Conservation (phyloP, 1,140 invertebrate species). For the Magallana ariakensis region DNA sequence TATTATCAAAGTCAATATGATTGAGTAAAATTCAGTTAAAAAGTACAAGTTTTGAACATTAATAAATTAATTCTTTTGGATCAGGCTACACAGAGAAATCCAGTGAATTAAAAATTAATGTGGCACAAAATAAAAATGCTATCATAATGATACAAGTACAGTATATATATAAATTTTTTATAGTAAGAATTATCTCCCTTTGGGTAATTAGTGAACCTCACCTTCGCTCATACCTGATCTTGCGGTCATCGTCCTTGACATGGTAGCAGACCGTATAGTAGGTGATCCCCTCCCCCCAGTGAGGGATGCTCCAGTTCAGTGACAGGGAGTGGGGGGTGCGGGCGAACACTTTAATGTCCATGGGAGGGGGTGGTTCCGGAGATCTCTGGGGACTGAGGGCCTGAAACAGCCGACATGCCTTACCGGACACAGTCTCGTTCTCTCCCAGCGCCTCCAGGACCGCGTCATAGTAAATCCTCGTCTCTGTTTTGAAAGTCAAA, state of each 20-base stretch:
- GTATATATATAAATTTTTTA: too few species aligned
- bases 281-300: conserved; percentile 42
- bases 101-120: too few species aligned
- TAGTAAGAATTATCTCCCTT: too few species aligned
- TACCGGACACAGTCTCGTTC: conserved; percentile 32
- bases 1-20: too few species aligned
- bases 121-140: too few species aligned
- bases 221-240: conserved; percentile 49
- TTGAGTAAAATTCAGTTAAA: too few species aligned
- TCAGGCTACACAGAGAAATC: too few species aligned
- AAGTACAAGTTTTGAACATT: too few species aligned
- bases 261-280: conserved; percentile 53
- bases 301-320: conserved; percentile 45
- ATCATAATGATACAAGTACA: too few species aligned
- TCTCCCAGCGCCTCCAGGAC: conserved; percentile 42
- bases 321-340: conserved; percentile 20
- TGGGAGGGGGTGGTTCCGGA: conserved; percentile 50
- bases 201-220: neutral
- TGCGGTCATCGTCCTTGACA: conserved; percentile 32
- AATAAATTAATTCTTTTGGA: too few species aligned
- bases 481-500: conserved; percentile 40
- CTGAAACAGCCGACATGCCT: conserved; percentile 40
- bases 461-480: conserved; percentile 46
- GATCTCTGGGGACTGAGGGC: neutral
- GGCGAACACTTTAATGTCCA: conserved; percentile 32